These are phyloP conservation scores for Cosmia pyralina DNA, from an alignment of 2,888 invertebrate genomes.

Conservation along the genomic window DNA sequence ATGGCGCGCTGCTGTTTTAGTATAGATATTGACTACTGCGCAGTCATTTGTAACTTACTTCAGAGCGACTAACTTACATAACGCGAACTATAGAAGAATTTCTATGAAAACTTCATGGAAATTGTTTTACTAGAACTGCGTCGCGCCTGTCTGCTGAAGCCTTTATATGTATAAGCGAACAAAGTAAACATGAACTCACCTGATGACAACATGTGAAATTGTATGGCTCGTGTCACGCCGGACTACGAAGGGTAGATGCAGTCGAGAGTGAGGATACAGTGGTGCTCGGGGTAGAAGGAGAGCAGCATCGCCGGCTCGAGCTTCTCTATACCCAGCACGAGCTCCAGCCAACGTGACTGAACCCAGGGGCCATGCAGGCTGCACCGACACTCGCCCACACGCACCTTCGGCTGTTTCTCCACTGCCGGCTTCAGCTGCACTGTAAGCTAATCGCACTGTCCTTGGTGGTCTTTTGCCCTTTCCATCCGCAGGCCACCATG, in stretches of 20 bases:
- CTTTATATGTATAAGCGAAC: background rate
- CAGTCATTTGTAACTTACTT: too few species aligned
- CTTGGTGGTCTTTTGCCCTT: slow-evolving; percentile 92
- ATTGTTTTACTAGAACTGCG: too few species aligned
- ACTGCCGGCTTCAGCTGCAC: slow-evolving; percentile 95
- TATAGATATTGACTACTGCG: too few species aligned
- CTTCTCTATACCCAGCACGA: slow-evolving; percentile 95
- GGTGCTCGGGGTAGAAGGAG: slow-evolving; percentile 96
- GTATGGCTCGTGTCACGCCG: slow-evolving; percentile 92
- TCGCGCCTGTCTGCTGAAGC: too few species aligned
- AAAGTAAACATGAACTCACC: slow-evolving; percentile 89
- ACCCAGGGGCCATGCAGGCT: slow-evolving; percentile 92
- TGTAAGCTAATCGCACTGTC: slow-evolving; percentile 95
- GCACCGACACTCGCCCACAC: slow-evolving; percentile 92
- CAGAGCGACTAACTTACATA: too few species aligned
- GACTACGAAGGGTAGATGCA: slow-evolving; percentile 97
- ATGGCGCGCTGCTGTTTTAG: too few species aligned
- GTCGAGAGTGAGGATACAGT: slow-evolving; percentile 96
- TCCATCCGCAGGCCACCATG: slow-evolving; percentile 96
- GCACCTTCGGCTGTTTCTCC: slow-evolving; percentile 92
- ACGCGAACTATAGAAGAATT: too few species aligned
- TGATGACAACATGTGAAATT: slow-evolving; percentile 95
- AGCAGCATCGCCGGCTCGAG: slow-evolving; percentile 95
- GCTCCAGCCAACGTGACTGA: slow-evolving; percentile 94
- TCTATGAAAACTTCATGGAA: too few species aligned